Conservation (phyloP, 2,113 vertebrate species). For the Erinaceus europaeus region DNA sequence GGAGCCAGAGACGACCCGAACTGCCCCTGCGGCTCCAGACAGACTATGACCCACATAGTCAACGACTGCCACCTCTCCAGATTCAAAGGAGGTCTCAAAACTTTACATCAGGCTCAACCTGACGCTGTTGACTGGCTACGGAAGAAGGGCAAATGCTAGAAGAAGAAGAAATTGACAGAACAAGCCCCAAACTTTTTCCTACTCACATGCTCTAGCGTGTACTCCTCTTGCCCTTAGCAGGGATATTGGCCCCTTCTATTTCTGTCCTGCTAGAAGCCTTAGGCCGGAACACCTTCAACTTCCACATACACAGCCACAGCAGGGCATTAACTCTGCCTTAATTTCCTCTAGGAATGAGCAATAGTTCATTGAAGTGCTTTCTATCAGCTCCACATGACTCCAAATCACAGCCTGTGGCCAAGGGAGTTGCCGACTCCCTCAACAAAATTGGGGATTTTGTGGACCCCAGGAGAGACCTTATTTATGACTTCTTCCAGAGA, state of each 20-base stretch:
- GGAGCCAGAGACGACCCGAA: too few relatives aligned
- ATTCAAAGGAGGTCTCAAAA: too few relatives aligned
- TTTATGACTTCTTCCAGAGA: conserved; percentile 79
- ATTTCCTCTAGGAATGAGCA: conserved; percentile 51
- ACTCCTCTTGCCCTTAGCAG: not conserved
- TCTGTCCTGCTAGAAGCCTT: not conserved
- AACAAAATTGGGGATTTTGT: conserved; percentile 70
- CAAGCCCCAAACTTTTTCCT: not conserved
- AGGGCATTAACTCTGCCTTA: not conserved
- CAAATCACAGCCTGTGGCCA: conserved; percentile 47
- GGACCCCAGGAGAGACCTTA: conserved; percentile 65
- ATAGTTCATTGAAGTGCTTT: not conserved
- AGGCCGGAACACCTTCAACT: not conserved
- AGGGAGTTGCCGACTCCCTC: conserved; percentile 56
- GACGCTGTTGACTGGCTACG: too few relatives aligned
- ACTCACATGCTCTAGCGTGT: not conserved
- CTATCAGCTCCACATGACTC: not conserved
- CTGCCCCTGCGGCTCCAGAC: too few relatives aligned
- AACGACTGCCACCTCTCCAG: too few relatives aligned
- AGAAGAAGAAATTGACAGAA: not conserved
- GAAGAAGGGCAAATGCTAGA: too few relatives aligned
- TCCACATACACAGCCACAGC: not conserved
- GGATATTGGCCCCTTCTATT: not conserved
- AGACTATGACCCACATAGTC: too few relatives aligned
- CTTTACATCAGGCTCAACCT: too few relatives aligned